phyloP scores from a whole-genome alignment of 1,140 invertebrate species.

The Papilio dardanus region DNA sequence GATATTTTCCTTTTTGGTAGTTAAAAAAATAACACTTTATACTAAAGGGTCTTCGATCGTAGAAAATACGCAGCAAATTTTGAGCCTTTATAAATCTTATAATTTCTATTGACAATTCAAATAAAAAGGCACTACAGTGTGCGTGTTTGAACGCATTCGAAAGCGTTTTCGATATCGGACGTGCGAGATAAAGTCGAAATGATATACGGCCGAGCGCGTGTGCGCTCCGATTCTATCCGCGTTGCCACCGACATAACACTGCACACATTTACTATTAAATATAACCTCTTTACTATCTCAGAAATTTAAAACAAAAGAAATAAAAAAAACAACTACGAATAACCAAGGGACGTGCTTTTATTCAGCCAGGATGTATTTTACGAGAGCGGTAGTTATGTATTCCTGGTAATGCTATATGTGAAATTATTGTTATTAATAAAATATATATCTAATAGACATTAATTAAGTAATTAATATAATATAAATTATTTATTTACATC shows the following conservation, averaged over 20 bases:
- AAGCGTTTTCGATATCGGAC: slow-evolving; percentile 23
- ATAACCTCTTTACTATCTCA: background rate
- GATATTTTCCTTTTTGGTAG: no score
- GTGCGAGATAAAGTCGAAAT: slow-evolving; percentile 25
- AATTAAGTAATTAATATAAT: no score
- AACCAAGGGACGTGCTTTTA: background rate
- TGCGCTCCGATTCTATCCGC: slow-evolving; percentile 4
- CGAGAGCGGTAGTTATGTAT: background rate
- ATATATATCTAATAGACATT: background rate
- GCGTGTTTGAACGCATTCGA: slow-evolving; percentile 20
- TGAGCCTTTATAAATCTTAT: slow-evolving; percentile 7
- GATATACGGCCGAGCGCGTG: background rate
- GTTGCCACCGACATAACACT: background rate
- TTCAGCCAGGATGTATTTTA: background rate
- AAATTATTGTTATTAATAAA: background rate
- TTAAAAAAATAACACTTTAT: background rate
- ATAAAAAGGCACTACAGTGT: background rate
- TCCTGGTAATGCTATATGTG: background rate
- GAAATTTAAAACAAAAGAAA: background rate
- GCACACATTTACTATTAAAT: background rate
- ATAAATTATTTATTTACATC: no score
- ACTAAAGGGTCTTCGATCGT: background rate
- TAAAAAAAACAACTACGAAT: no score
- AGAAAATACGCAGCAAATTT: background rate
- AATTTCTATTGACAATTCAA: slow-evolving; percentile 23